These are phyloP conservation scores for Nebria salina DNA, from an alignment of 2,888 invertebrate genomes.

Conservation along the genomic window DNA sequence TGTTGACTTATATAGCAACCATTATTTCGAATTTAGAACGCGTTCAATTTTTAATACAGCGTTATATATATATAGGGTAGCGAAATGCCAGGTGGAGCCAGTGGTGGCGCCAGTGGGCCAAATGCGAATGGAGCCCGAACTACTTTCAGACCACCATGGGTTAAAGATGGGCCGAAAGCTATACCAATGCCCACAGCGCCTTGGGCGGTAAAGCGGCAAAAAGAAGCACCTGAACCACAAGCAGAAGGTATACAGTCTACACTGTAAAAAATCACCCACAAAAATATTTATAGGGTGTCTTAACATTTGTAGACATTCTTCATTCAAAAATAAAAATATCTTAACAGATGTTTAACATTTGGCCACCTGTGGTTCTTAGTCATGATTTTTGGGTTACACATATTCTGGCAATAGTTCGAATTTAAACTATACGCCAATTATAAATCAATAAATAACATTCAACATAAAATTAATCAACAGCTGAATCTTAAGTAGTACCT, in stretches of 20 bases:
- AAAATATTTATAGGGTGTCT: not conserved
- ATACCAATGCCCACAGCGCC: conserved; percentile 68
- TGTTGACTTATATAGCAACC: not conserved
- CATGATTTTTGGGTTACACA: not conserved
- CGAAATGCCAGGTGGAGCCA: conserved; percentile 64
- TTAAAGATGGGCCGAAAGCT: conserved; percentile 72
- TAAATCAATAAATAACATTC: not conserved
- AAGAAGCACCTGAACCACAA: conserved; percentile 52
- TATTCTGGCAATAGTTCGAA: not conserved
- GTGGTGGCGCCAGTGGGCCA: conserved; percentile 64
- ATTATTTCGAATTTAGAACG: not conserved
- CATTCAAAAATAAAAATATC: not conserved
- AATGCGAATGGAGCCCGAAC: conserved; percentile 68
- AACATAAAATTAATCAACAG: not conserved
- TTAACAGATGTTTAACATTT: not conserved
- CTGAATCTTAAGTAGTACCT: not conserved
- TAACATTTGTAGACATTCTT: too few species aligned
- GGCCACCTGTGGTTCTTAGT: not conserved
- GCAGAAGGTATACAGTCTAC: conserved; percentile 37
- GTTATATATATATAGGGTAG: conserved; percentile 11
- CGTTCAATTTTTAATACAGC: too few species aligned
- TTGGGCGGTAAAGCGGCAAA: conserved; percentile 68
- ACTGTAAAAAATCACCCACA: not conserved
- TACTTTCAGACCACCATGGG: conserved; percentile 80
- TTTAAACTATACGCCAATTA: not conserved